Evolutionary conservation across 2,797 vertebrate genomes (phyloP).

Genomic region (Spinibarbus caldwelli): DNA sequence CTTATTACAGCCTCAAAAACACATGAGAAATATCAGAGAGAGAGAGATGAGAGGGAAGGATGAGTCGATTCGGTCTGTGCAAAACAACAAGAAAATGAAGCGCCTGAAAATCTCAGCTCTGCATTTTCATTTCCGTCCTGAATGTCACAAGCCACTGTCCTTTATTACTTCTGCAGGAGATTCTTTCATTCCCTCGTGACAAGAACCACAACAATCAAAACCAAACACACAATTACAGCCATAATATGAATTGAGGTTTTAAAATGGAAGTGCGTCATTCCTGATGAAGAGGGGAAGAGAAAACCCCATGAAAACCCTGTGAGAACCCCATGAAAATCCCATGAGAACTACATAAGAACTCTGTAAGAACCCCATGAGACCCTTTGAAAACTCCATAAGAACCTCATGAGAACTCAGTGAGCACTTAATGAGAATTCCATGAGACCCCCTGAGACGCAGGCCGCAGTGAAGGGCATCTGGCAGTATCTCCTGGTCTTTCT

Average conservation of each 20-base stretch:
- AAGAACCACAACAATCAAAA: conserved; percentile 52
- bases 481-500: conserved; percentile 5
- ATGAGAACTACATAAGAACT: neutral
- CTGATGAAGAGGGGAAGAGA: neutral
- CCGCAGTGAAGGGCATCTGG: too few relatives aligned
- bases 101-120: conserved; percentile 48
- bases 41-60: conserved; percentile 15
- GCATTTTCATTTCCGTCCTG: conserved; percentile 35
- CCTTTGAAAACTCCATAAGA: neutral
- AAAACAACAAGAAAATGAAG: conserved; percentile 35
- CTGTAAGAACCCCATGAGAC: neutral
- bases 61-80: neutral
- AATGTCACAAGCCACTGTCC: conserved; percentile 33
- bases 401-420: too few relatives aligned
- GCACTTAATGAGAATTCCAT: neutral
- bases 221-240: conserved; percentile 65
- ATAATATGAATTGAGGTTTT: conserved; percentile 69
- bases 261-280: too few relatives aligned
- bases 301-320: neutral
- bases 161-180: conserved; percentile 61
- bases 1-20: conserved; percentile 70
- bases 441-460: too few relatives aligned
- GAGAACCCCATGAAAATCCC: neutral
- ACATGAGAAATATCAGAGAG: conserved; percentile 34
- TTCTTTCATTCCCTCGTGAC: conserved; percentile 58